phyloP scores from a whole-genome alignment of 2,113 vertebrate species.

The Tenrec ecaudatus region DNA sequence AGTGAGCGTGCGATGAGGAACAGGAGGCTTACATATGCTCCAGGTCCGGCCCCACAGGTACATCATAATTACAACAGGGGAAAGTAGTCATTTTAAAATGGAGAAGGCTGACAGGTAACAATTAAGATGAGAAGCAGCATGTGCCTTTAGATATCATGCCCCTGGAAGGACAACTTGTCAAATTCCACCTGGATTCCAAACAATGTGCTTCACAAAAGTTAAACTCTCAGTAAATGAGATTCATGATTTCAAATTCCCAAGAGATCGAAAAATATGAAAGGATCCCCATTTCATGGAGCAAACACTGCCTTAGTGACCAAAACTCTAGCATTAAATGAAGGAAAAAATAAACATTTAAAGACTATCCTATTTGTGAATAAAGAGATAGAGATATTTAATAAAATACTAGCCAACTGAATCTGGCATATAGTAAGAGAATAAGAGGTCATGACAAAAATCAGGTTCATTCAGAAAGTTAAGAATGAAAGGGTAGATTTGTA shows the following conservation, averaged over 20 bases:
- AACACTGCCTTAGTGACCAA: neutral
- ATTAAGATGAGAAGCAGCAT: neutral
- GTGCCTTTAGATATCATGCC: neutral
- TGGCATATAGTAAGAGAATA: conserved; percentile 26
- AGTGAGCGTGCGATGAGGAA: conserved; percentile 15
- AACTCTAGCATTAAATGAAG: conserved; percentile 13
- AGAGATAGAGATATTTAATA: conserved; percentile 33
- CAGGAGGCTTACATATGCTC: conserved; percentile 15
- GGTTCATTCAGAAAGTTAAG: conserved; percentile 40
- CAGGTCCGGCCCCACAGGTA: conserved; percentile 29
- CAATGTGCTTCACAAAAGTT: neutral
- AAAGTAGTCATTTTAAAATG: conserved; percentile 26
- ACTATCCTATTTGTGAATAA: conserved; percentile 49
- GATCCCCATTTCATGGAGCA: neutral
- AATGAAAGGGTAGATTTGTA: neutral
- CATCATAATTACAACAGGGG: conserved; percentile 39
- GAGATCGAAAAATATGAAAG: neutral
- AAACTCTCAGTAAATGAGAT: neutral
- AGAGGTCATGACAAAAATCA: conserved; percentile 48
- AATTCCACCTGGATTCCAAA: conserved; percentile 5
- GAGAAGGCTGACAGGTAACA: conserved; percentile 20
- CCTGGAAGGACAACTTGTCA: neutral
- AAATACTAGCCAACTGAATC: conserved; percentile 30
- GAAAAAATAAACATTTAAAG: neutral
- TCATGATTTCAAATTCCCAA: conserved; percentile 22